phyloP scores from a whole-genome alignment of 2,888 invertebrate genomes.

The Trichogramma evanescens region DNA sequence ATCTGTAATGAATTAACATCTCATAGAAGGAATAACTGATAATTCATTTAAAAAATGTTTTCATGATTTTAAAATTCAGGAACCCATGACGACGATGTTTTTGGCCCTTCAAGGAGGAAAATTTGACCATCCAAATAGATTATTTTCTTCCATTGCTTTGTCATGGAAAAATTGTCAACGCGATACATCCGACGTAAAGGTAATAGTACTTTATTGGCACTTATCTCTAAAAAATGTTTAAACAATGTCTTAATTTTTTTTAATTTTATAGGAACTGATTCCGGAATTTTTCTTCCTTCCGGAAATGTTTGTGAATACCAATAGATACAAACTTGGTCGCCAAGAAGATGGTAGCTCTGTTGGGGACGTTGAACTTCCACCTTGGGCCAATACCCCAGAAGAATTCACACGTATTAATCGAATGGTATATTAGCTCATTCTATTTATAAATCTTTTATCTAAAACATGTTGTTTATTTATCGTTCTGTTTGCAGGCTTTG shows the following conservation, averaged over 20 bases:
- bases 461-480: constrained; percentile 4
- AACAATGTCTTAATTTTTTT: not conserved
- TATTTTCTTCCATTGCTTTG: constrained; percentile 89
- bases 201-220: constrained; percentile 34
- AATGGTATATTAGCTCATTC: constrained; percentile 57
- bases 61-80: constrained; percentile 53
- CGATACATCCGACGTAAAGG: constrained; percentile 98
- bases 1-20: too few species aligned
- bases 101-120: constrained; percentile 96
- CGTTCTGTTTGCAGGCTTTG: constrained; percentile 59
- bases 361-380: constrained; percentile 85
- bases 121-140: constrained; percentile 95
- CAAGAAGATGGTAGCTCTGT: constrained; percentile 74
- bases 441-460: not conserved
- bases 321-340: constrained; percentile 77
- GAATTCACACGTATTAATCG: constrained; percentile 96
- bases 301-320: constrained; percentile 93
- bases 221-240: not conserved
- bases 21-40: too few species aligned
- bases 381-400: constrained; percentile 95
- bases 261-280: constrained; percentile 72
- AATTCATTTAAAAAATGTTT: not conserved
- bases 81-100: constrained; percentile 99
- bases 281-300: constrained; percentile 99
- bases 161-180: constrained; percentile 99